A percentile compares a stretch with the other conserved stretches of the same genome.
Evolutionary conservation across 2,113 vertebrate genomes (phyloP).

Genomic region (Halichoerus grypus): DNA sequence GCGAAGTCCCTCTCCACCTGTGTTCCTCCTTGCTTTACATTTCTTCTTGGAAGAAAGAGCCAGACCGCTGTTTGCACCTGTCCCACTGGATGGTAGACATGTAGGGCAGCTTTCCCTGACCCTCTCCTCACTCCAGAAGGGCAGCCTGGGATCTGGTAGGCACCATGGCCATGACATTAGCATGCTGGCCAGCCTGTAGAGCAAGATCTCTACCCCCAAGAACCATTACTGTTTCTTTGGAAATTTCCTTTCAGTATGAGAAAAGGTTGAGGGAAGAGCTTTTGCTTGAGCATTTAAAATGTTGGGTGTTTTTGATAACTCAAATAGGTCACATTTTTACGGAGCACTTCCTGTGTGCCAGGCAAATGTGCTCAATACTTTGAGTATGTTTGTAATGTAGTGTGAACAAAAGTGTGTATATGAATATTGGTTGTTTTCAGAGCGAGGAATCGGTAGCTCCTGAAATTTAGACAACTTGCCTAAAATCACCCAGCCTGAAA

Average conservation of each 20-base stretch:
- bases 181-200: too few relatives aligned
- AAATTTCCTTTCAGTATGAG: not conserved
- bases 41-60: not conserved
- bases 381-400: not conserved
- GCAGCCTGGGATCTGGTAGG: not conserved
- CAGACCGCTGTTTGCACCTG: not conserved
- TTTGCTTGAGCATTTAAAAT: not conserved
- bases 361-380: not conserved
- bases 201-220: not conserved
- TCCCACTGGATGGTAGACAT: accelerated
- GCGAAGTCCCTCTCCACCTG: not conserved
- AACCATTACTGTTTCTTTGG: not conserved
- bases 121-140: not conserved
- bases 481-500: not conserved
- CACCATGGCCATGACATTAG: not conserved
- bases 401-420: not conserved
- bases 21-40: not conserved
- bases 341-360: not conserved
- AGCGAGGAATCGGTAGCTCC: not conserved
- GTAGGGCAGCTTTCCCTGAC: accelerated
- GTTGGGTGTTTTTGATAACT: not conserved
- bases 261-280: not conserved
- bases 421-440: not conserved
- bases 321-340: not conserved
- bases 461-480: too few relatives aligned